phyloP scores from a whole-genome alignment of 1,140 invertebrate species.

The Cotesia vestalis region DNA sequence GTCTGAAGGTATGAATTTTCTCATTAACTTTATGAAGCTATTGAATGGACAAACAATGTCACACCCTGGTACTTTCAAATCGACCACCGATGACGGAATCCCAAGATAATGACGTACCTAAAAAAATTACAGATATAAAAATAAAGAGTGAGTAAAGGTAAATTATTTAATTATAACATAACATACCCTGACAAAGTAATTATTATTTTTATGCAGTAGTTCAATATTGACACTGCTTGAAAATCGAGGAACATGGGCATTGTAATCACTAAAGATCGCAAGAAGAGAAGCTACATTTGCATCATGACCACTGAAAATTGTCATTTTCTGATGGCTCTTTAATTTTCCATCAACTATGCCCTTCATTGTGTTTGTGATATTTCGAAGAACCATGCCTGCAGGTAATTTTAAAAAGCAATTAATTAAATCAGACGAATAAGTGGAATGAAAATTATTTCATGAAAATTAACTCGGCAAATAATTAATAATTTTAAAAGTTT shows the following conservation, averaged over 20 bases:
- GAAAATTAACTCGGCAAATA: too few species aligned
- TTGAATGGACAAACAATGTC: conserved; percentile 54
- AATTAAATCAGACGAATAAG: neutral
- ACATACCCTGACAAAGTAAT: conserved; percentile 46
- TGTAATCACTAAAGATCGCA: conserved; percentile 71
- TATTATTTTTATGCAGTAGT: conserved; percentile 38
- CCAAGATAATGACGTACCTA: conserved; percentile 39
- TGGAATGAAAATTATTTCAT: neutral
- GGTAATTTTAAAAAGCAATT: neutral
- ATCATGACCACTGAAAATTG: conserved; percentile 75
- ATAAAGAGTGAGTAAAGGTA: too few species aligned
- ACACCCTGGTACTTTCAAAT: conserved; percentile 48
- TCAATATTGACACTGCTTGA: conserved; percentile 64
- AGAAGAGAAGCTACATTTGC: conserved; percentile 75
- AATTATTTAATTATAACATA: too few species aligned
- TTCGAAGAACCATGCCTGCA: conserved; percentile 65
- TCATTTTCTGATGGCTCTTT: conserved; percentile 64
- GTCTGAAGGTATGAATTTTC: conserved; percentile 44
- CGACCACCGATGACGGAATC: conserved; percentile 33
- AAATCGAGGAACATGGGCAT: conserved; percentile 68
- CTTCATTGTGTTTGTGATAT: conserved; percentile 64
- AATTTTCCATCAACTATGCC: conserved; percentile 55
- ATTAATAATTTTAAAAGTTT: too few species aligned
- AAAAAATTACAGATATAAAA: neutral
- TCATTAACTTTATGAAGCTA: conserved; percentile 50